phyloP scores from a whole-genome alignment of 92 coral and sea anemone genomes.

The Nematostella vectensis region DNA sequence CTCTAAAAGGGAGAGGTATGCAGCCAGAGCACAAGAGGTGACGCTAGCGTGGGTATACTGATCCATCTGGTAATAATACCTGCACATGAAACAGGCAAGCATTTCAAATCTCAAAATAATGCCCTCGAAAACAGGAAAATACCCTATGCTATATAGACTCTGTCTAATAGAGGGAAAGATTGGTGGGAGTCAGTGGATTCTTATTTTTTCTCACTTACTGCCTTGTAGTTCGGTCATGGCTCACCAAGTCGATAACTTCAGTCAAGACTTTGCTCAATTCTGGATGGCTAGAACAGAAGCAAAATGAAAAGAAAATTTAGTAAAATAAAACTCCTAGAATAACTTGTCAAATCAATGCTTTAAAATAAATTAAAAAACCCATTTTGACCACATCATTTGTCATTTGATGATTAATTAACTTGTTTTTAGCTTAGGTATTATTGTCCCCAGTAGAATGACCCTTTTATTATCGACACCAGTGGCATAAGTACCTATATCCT shows the following conservation, averaged over 20 bases:
- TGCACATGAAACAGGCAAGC: conserved; percentile 18
- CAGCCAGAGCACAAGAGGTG: conserved; percentile 60
- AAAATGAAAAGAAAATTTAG: not conserved
- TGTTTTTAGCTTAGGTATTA: too few species aligned
- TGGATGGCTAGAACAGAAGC: conserved; percentile 41
- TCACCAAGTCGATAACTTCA: conserved; percentile 46
- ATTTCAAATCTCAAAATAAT: too few species aligned
- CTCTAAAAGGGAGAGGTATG: conserved; percentile 74
- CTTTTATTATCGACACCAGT: too few species aligned
- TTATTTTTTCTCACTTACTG: conserved; percentile 58
- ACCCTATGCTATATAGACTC: too few species aligned
- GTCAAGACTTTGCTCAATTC: conserved; percentile 49
- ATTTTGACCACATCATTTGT: too few species aligned
- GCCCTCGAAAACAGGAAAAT: too few species aligned
- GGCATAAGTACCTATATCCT: too few species aligned
- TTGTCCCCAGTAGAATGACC: too few species aligned
- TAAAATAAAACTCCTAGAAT: not conserved
- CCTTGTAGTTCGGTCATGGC: conserved; percentile 53
- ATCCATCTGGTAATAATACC: conserved; percentile 61
- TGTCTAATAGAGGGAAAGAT: too few species aligned
- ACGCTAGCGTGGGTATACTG: conserved; percentile 64
- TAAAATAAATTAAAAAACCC: too few species aligned
- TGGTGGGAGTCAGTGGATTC: not conserved
- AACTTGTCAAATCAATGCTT: not conserved
- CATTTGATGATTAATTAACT: too few species aligned